phyloP scores from a whole-genome alignment of 2,113 vertebrate genomes.

The Trogon surrucura region DNA sequence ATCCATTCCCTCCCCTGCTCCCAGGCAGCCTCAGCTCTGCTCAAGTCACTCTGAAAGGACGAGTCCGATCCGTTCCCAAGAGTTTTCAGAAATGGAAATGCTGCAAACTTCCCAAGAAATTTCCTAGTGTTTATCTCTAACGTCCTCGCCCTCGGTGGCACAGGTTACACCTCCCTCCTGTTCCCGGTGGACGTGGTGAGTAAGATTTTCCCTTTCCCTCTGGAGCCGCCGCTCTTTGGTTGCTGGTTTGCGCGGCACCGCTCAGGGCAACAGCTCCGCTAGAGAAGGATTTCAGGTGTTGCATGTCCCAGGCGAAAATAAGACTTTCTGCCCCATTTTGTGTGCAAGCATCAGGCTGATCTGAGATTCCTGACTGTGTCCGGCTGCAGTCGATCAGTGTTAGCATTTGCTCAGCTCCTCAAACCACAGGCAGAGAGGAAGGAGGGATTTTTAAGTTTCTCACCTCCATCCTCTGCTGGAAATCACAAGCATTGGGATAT shows the following conservation, averaged over 20 bases:
- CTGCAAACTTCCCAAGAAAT: background rate
- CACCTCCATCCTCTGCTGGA: background rate
- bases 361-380: background rate
- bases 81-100: background rate
- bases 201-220: background rate
- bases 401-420: background rate
- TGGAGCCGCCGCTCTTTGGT: fast-evolving
- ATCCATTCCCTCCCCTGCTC: background rate
- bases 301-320: fast-evolving
- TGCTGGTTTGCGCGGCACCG: background rate
- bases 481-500: background rate
- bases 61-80: background rate
- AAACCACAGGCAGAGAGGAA: background rate
- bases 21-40: background rate
- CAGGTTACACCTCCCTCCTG: fast-evolving
- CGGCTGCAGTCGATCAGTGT: fast-evolving
- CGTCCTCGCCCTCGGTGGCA: fast-evolving
- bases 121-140: background rate
- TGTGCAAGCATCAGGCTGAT: background rate
- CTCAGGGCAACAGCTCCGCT: background rate
- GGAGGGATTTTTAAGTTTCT: background rate
- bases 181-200: background rate
- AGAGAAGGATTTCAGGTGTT: background rate
- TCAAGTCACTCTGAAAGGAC: background rate
- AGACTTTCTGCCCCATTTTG: background rate